phyloP scores from a whole-genome alignment of 2,797 vertebrate species.

The Adrianichthys oophorus region DNA sequence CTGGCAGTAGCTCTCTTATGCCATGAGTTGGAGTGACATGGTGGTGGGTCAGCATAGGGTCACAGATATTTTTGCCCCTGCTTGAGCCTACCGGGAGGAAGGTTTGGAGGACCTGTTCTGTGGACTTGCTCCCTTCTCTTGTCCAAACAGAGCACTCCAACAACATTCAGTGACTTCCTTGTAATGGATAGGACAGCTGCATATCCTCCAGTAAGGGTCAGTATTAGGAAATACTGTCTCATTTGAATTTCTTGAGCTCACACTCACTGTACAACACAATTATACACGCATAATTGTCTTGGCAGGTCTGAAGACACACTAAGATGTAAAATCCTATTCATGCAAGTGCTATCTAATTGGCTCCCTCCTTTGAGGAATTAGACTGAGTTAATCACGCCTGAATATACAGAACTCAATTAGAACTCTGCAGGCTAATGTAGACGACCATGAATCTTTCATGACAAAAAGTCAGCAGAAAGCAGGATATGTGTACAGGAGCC shows the following conservation, averaged over 20 bases:
- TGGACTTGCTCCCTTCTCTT: constrained; percentile 35
- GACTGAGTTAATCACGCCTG: constrained; percentile 78
- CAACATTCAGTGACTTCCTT: constrained; percentile 37
- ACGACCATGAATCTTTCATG: constrained; percentile 81
- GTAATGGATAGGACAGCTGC: constrained; percentile 43
- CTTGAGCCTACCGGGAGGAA: constrained; percentile 35
- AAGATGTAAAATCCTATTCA: constrained; percentile 76
- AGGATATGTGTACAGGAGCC: constrained; percentile 20
- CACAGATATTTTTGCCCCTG: constrained; percentile 59
- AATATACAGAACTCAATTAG: constrained; percentile 83
- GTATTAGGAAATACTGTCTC: constrained; percentile 67
- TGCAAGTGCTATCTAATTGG: constrained; percentile 78
- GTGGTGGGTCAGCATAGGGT: constrained; percentile 74
- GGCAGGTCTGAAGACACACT: constrained; percentile 57
- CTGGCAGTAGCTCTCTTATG: constrained; percentile 62
- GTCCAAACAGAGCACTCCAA: constrained; percentile 61
- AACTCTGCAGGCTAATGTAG: constrained; percentile 76
- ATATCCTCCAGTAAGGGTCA: constrained; percentile 47
- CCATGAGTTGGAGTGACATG: constrained; percentile 73
- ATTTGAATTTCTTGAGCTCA: constrained; percentile 57
- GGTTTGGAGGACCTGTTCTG: constrained; percentile 35
- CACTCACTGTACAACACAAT: constrained; percentile 54
- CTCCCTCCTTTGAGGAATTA: constrained; percentile 82
- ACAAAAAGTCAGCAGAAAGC: constrained; percentile 66
- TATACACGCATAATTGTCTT: constrained; percentile 68